Base-by-base conservation (phyloP, 2,888 invertebrate species). In the Elegia similella region DNA sequence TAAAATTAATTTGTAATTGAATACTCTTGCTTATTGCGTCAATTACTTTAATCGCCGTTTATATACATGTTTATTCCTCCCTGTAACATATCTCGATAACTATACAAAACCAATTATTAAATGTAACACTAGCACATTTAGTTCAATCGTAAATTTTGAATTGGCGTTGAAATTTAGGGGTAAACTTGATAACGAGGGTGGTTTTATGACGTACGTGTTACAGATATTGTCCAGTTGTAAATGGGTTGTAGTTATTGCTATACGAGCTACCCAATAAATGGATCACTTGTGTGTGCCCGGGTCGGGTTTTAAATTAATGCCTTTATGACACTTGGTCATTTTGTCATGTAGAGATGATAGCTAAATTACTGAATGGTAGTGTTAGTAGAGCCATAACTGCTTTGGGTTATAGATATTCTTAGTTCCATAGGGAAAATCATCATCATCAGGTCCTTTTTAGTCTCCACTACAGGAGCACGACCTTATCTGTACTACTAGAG, bases 101-200 rank as follows among this genome's bases (percentile, higher is more conserved):
- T 23, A 42, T 42, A 16, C 34, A 42, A 53, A 30, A 53, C 16
- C 38, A 62, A 81, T 84, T 81, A 83, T 12, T 38, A 84, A 83
- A 78, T 80, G 73, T 73, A 75, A 72, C 72, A 80, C 70, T 80
- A 76, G 83, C 84, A 85, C 84, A 85, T 83, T 83, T 85, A 77
- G 82, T 75, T 74, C 67, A 62, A 72, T 71, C 71, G 75, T 82
- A 83, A 79, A 82, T 80, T 76, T 69, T 65, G 76, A 78, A 83
- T 82, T 79, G 82, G 80, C 70, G 74, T 75, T 75, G 77, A 78
- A 78, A 82, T 84, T 83, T 84, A 78, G 82, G 85, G 84, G 84
- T 85, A 79, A 82, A 83, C 79, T 80, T 80, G 82, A 83, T 85
- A 82, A 81, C 73, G 70, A 72, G 80, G 77, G 80, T 73, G 72